These are phyloP conservation scores for Platichthys stellatus DNA, from an alignment of 2,113 vertebrate genomes.

Conservation along the genomic window DNA sequence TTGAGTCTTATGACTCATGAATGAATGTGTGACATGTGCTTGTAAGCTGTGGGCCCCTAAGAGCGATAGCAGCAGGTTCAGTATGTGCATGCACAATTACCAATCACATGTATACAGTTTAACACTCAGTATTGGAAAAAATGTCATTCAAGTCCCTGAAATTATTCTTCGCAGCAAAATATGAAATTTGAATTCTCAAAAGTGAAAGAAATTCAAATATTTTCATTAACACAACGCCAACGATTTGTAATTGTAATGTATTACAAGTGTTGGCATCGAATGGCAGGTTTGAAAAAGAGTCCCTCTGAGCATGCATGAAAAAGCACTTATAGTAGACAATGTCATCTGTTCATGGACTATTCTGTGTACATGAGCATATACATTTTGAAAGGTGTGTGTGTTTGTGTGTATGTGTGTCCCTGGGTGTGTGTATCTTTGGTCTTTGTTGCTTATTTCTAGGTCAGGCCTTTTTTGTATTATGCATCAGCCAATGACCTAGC, in stretches of 20 bases:
- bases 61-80: not conserved
- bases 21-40: too few species aligned
- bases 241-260: not conserved
- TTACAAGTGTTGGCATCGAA: not conserved
- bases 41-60: too few species aligned
- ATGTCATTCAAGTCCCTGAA: not conserved
- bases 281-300: conserved; percentile 1
- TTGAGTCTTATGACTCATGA: too few species aligned
- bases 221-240: too few species aligned
- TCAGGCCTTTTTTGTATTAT: conserved; percentile 29
- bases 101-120: too few species aligned
- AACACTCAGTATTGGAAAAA: not conserved
- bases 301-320: conserved; percentile 37
- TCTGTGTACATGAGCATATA: conserved; percentile 32
- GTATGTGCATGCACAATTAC: not conserved
- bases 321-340: conserved; percentile 49
- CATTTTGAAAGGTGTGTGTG: conserved; percentile 9
- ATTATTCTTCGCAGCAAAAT: not conserved
- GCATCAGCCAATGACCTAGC: conserved; percentile 6
- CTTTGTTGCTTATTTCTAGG: conserved; percentile 53
- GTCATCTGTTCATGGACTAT: conserved; percentile 20
- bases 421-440: conserved; percentile 6
- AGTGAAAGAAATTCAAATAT: too few species aligned
- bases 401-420: conserved; percentile 2
- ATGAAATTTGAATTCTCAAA: not conserved